Conservation (phyloP, 2,113 vertebrate species). For the Syngnathus floridae region DNA sequence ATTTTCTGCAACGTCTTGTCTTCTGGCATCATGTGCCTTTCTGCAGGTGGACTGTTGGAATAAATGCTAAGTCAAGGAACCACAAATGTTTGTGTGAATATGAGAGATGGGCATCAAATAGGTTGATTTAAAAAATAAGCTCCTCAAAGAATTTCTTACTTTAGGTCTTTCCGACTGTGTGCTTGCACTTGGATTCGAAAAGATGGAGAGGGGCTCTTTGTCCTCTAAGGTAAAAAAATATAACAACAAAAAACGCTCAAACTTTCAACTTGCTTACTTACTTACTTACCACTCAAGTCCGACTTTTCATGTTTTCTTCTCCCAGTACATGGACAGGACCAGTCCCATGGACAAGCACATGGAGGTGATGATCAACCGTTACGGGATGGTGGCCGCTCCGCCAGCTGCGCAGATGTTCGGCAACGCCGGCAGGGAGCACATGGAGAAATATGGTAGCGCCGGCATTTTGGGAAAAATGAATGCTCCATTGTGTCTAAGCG, state of each 20-base stretch:
- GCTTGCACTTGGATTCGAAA: slow-evolving; percentile 93
- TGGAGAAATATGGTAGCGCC: slow-evolving; percentile 87
- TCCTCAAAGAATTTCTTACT: neutral
- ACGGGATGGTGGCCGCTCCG: slow-evolving; percentile 74
- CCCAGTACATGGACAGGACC: slow-evolving; percentile 71
- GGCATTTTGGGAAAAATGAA: neutral
- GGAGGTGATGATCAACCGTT: slow-evolving; percentile 79
- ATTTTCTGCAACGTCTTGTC: neutral
- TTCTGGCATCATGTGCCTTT: neutral
- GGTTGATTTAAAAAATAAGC: neutral
- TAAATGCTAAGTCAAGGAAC: too few relatives aligned
- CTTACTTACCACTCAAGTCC: too few relatives aligned
- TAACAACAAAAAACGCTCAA: neutral
- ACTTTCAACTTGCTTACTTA: too few relatives aligned
- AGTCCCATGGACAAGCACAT: slow-evolving; percentile 86
- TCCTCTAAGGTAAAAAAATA: slow-evolving; percentile 52
- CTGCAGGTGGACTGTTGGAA: neutral
- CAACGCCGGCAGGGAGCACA: slow-evolving; percentile 84
- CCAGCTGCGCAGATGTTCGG: slow-evolving; percentile 82
- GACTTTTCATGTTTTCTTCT: neutral
- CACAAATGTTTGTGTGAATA: too few relatives aligned
- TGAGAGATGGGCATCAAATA: neutral
- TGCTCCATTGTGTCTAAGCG: neutral
- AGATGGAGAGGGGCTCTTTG: slow-evolving; percentile 83
- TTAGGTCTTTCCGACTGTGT: slow-evolving; percentile 85